Percentiles rank a stretch among this genome's conserved stretches.
Conservation (phyloP, 2,113 vertebrate species). For the Cephalophus harveyi region DNA sequence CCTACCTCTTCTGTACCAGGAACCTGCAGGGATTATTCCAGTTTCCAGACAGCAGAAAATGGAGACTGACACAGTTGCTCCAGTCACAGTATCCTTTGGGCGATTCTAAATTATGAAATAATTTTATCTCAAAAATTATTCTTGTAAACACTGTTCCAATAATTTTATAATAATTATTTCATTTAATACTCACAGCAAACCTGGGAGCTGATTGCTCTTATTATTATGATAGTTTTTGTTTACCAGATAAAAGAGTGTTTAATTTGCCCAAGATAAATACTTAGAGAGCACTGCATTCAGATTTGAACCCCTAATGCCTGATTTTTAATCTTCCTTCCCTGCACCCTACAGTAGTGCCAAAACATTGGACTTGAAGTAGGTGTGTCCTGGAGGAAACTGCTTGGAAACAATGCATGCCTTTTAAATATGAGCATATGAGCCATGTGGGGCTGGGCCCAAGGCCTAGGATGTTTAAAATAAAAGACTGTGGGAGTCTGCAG, state of each 20-base stretch:
- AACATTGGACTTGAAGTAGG: fast-evolving
- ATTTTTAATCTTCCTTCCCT: neutral
- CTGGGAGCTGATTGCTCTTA: neutral
- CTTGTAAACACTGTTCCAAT: neutral
- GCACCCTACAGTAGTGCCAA: no score
- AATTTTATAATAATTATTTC: neutral
- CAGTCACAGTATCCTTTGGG: neutral
- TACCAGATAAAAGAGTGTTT: neutral
- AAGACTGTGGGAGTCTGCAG: neutral
- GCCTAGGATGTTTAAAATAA: neutral
- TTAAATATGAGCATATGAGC: neutral
- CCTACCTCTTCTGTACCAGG: neutral
- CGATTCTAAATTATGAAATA: neutral
- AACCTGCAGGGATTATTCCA: neutral
- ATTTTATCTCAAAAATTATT: neutral
- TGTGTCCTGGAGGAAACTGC: neutral
- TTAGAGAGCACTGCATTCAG: neutral
- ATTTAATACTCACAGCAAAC: neutral
- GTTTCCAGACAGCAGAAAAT: neutral
- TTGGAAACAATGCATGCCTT: neutral
- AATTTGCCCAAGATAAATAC: neutral
- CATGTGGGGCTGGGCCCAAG: neutral
- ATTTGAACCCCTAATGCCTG: neutral
- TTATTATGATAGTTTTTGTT: neutral
- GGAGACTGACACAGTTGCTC: neutral